phyloP scores from a whole-genome alignment of 2,113 vertebrate species.

The Protomyctophum bolini region DNA sequence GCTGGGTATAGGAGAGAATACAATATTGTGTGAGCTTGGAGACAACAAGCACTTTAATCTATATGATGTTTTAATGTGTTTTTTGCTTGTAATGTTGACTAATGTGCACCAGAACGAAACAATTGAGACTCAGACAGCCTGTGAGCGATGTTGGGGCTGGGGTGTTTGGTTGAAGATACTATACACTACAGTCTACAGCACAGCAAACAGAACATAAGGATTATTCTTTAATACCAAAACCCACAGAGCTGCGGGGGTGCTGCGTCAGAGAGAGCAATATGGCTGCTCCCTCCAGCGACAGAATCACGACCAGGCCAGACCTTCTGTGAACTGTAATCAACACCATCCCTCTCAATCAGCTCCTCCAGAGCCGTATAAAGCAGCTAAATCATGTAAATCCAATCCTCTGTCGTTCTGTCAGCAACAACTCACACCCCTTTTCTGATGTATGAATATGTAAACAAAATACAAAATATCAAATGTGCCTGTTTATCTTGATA shows the following conservation, averaged over 20 bases:
- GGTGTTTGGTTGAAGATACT: too few species aligned
- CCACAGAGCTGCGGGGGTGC: not conserved
- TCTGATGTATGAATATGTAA: slow-evolving; percentile 46
- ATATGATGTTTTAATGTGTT: slow-evolving; percentile 15
- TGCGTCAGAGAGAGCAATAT: slow-evolving; percentile 69
- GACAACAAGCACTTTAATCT: slow-evolving; percentile 16
- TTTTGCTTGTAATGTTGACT: slow-evolving; percentile 43
- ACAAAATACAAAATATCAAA: slow-evolving; percentile 45
- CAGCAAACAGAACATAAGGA: too few species aligned
- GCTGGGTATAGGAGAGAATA: too few species aligned
- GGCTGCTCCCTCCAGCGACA: slow-evolving; percentile 59
- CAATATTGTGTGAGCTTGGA: too few species aligned
- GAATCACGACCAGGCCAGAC: slow-evolving; percentile 40
- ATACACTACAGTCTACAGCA: too few species aligned
- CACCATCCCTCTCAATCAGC: slow-evolving; percentile 32
- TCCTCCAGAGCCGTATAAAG: slow-evolving; percentile 40
- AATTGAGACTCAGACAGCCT: too few species aligned
- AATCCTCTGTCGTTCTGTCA: slow-evolving; percentile 48
- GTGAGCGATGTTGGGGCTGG: too few species aligned
- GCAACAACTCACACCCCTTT: slow-evolving; percentile 29
- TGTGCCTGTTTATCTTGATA: slow-evolving; percentile 27
- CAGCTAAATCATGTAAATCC: slow-evolving; percentile 53
- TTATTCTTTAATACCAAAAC: not conserved
- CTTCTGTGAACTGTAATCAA: slow-evolving; percentile 51
- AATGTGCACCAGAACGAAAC: too few species aligned